phyloP scores from a whole-genome alignment of 2,113 vertebrate genomes.

The Mystacornis crossleyi region DNA sequence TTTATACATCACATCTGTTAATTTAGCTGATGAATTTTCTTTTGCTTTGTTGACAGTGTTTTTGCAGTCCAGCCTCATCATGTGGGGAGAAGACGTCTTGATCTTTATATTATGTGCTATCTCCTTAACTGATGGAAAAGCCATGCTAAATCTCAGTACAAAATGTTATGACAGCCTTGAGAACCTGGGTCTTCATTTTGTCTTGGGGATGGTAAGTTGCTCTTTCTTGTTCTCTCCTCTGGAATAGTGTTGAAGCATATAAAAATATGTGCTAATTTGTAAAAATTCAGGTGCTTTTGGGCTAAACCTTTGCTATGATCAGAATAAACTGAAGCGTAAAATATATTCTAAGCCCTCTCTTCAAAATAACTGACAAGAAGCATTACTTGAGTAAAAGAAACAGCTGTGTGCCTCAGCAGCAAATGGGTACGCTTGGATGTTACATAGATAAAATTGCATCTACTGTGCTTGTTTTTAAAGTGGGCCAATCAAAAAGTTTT shows the following conservation, averaged over 20 bases:
- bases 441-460: constrained; percentile 57
- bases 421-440: constrained; percentile 31
- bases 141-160: not conserved
- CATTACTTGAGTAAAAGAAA: constrained; percentile 32
- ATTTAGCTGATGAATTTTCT: not conserved
- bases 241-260: not conserved
- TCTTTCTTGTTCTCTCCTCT: not conserved
- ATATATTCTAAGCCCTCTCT: not conserved
- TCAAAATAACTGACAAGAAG: constrained; percentile 36
- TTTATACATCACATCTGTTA: not conserved
- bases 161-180: not conserved
- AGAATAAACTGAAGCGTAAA: not conserved
- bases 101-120: not conserved
- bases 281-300: not conserved
- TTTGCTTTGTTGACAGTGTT: not conserved
- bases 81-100: not conserved
- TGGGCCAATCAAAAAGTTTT: not conserved
- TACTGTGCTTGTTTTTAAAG: constrained; percentile 57
- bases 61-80: not conserved
- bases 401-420: constrained; percentile 35
- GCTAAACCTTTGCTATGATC: not conserved
- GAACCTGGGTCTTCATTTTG: not conserved
- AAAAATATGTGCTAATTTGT: not conserved
- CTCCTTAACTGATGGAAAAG: not conserved
- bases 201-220: not conserved